Evolutionary conservation across 2,113 vertebrate genomes (phyloP).

Genomic region (Danio rerio): GRCz12tu NC_133188.1:36842001-36842500

Average conservation of each 20-base stretch:
- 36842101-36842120: background rate
- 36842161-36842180: background rate
- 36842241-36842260: conserved; percentile 13
- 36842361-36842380: background rate
- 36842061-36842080: background rate
- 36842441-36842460: conserved; percentile 15
- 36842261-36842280: conserved; percentile 26
- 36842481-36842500: background rate
- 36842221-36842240: conserved; percentile 5
- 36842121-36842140: background rate
- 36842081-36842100: background rate
- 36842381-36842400: background rate
- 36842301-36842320: background rate
- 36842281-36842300: conserved; percentile 21
- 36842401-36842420: conserved; percentile 22
- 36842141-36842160: background rate
- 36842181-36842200: background rate
- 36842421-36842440: conserved; percentile 37
- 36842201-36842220: conserved; percentile 21
- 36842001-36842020: background rate
- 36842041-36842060: too few species aligned
- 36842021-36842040: too few species aligned
- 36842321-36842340: background rate
- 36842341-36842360: too few species aligned
- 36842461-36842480: background rate